phyloP scores from a whole-genome alignment of 2,113 vertebrate species.

The Oceanodroma tethys region DNA sequence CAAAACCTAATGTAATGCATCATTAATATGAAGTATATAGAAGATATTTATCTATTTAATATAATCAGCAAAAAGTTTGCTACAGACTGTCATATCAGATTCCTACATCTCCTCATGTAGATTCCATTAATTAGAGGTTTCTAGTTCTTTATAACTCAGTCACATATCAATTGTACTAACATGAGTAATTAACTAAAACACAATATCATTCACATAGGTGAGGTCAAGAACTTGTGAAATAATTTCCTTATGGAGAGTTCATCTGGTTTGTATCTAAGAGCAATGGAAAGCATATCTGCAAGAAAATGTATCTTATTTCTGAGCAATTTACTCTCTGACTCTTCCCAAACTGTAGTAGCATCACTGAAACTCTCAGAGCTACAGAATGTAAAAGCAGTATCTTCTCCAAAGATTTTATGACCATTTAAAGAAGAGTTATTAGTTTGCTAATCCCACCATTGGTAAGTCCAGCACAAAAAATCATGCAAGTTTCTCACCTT shows the following conservation, averaged over 20 bases:
- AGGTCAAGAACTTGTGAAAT: neutral
- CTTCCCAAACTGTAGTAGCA: neutral
- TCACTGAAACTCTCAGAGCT: neutral
- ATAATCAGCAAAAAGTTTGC: neutral
- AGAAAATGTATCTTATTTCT: neutral
- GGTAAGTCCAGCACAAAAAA: neutral
- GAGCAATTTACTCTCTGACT: neutral
- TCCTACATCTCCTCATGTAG: neutral
- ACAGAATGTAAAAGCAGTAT: neutral
- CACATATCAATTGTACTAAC: neutral
- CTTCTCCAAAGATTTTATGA: neutral
- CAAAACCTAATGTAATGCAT: slow-evolving; percentile 47
- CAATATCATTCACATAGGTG: neutral
- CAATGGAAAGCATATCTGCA: neutral
- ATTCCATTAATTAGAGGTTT: neutral
- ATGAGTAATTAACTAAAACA: neutral
- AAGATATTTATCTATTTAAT: neutral
- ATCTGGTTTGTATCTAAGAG: neutral
- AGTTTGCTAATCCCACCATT: neutral
- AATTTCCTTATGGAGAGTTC: neutral
- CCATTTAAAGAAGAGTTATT: neutral
- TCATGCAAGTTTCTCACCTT: neutral
- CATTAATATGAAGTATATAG: neutral
- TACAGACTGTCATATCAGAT: neutral
- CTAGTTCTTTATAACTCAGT: neutral